phyloP scores from a whole-genome alignment of 2,888 invertebrate species.

The Bombylius discolor region DNA sequence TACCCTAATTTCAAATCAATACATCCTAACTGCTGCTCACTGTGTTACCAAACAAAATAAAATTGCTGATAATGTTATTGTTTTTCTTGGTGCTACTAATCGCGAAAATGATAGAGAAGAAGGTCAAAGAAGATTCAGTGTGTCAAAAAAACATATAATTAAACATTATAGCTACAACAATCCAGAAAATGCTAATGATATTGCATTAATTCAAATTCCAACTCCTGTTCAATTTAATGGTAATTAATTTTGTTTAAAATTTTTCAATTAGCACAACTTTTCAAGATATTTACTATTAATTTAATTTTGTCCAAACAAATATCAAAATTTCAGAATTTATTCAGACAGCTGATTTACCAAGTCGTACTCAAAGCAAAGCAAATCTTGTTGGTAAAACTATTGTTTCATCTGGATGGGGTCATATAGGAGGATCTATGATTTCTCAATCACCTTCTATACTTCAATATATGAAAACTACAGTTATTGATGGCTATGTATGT shows the following conservation, averaged over 20 bases:
- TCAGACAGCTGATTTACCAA: neutral
- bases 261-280: neutral
- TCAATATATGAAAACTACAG: neutral
- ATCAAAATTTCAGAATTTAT: neutral
- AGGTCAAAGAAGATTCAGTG: neutral
- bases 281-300: neutral
- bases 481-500: neutral
- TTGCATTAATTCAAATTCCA: neutral
- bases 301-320: no score
- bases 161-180: neutral
- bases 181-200: neutral
- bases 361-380: neutral
- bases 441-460: neutral
- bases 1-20: neutral
- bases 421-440: neutral
- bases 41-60: neutral
- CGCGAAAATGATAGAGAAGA: neutral
- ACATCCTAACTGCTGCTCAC: neutral
- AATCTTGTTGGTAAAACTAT: neutral
- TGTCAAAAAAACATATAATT: neutral
- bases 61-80: neutral
- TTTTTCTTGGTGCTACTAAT: neutral
- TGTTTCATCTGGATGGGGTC: neutral
- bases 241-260: neutral
- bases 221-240: neutral